Conservation (phyloP, 2,113 vertebrate species). For the Rutilus rutilus region DNA sequence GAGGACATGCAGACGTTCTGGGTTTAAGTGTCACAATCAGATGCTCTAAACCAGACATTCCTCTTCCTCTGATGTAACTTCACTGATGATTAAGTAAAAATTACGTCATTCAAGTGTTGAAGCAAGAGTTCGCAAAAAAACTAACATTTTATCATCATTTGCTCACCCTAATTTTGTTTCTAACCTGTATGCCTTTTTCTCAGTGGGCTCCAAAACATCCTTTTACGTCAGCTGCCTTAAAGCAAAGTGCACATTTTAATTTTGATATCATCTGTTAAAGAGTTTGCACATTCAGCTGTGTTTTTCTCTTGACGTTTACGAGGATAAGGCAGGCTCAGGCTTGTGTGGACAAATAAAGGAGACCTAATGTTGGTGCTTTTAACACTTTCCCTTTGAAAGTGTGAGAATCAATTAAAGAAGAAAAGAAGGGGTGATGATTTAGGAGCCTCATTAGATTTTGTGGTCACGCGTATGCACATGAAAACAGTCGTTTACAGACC, state of each 20-base stretch:
- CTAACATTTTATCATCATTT: neutral
- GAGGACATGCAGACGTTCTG: neutral
- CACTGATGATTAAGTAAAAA: neutral
- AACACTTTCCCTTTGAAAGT: slow-evolving; percentile 35
- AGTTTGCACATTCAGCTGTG: neutral
- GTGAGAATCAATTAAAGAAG: slow-evolving; percentile 13
- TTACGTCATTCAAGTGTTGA: neutral
- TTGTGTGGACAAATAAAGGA: slow-evolving; percentile 32
- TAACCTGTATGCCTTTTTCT: neutral
- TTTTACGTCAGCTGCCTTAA: neutral
- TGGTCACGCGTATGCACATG: neutral
- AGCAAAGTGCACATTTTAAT: neutral
- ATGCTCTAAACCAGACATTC: slow-evolving; percentile 15
- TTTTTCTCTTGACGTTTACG: neutral
- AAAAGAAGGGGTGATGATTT: neutral
- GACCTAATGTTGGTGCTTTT: slow-evolving; percentile 37
- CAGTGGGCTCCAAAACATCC: neutral
- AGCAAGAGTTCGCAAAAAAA: neutral
- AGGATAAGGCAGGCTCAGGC: slow-evolving; percentile 33
- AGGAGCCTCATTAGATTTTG: neutral
- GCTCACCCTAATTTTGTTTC: neutral
- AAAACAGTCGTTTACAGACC: slow-evolving; percentile 18
- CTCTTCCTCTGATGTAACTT: neutral
- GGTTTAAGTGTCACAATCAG: neutral
- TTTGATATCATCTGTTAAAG: neutral